Percentiles rank a stretch among this genome's conserved stretches.
phyloP scores from a whole-genome alignment of 2,888 invertebrate species.

The Ennomos fuscantarius region DNA sequence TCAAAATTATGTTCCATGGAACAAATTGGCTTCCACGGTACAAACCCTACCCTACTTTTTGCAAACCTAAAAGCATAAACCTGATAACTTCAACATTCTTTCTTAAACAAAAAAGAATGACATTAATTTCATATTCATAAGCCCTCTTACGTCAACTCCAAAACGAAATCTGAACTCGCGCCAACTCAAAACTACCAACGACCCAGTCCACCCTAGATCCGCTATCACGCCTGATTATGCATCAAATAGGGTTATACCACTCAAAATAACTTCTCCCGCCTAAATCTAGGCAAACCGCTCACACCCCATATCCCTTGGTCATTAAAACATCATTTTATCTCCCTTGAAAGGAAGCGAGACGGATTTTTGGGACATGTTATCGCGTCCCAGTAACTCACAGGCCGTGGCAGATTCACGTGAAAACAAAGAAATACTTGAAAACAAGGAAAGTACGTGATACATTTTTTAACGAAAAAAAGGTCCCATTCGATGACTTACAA shows the following conservation, averaged over 20 bases:
- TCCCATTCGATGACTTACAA: neutral
- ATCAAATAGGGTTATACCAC: slow-evolving; percentile 17
- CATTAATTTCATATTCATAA: no score
- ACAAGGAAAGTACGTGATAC: neutral
- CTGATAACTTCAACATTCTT: no score
- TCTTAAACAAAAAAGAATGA: no score
- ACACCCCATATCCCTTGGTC: slow-evolving; percentile 40
- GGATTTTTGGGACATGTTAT: slow-evolving; percentile 55
- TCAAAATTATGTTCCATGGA: no score
- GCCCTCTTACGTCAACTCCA: no score
- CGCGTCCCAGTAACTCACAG: slow-evolving; percentile 51
- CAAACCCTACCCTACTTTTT: no score
- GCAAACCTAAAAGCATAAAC: no score
- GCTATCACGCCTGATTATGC: slow-evolving; percentile 10
- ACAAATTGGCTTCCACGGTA: no score
- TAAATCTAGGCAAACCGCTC: slow-evolving; percentile 30
- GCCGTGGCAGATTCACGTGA: slow-evolving; percentile 43
- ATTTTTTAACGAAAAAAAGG: slow-evolving; percentile 9
- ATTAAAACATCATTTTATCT: slow-evolving; percentile 59
- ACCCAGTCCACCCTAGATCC: no score
- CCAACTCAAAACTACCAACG: no score
- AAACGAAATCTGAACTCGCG: no score
- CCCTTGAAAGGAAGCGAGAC: slow-evolving; percentile 50
- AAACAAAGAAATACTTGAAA: slow-evolving; percentile 44
- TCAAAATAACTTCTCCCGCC: slow-evolving; percentile 28